phyloP scores from a whole-genome alignment of 2,888 invertebrate species.

The Neria commutata region DNA sequence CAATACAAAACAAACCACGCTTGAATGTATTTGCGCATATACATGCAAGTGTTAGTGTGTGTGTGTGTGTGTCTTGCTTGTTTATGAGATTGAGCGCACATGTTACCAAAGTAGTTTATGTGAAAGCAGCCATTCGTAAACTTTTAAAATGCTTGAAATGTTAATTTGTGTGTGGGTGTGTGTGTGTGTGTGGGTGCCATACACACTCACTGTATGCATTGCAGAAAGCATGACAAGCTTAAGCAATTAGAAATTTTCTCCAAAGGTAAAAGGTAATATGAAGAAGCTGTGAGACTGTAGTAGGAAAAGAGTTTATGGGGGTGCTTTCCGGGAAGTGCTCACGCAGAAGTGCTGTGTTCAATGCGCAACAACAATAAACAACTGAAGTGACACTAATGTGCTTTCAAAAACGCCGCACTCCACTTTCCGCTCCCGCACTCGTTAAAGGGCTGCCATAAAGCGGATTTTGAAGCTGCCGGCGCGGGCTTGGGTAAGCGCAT shows the following conservation, averaged over 20 bases:
- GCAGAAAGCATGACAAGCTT: conserved; percentile 32
- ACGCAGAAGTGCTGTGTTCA: neutral
- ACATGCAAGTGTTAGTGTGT: conserved; percentile 29
- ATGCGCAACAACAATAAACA: no score
- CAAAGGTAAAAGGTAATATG: neutral
- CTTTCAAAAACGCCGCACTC: no score
- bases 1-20: neutral
- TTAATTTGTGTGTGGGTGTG: neutral
- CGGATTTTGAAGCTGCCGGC: no score
- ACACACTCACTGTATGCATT: neutral
- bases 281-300: no score
- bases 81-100: neutral
- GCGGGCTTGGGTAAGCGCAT: no score
- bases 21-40: conserved; percentile 42
- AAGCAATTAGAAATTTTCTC: conserved; percentile 37
- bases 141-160: neutral
- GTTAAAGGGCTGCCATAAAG: no score
- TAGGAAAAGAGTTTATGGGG: neutral
- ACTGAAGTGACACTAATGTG: conserved; percentile 4
- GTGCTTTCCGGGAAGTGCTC: no score
- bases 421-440: no score
- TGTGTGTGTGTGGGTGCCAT: neutral
- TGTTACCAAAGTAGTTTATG: conserved; percentile 35
- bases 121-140: conserved; percentile 30
- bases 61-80: neutral